phyloP scores from a whole-genome alignment of 2,113 vertebrate species.

The Grammomys surdaster region DNA sequence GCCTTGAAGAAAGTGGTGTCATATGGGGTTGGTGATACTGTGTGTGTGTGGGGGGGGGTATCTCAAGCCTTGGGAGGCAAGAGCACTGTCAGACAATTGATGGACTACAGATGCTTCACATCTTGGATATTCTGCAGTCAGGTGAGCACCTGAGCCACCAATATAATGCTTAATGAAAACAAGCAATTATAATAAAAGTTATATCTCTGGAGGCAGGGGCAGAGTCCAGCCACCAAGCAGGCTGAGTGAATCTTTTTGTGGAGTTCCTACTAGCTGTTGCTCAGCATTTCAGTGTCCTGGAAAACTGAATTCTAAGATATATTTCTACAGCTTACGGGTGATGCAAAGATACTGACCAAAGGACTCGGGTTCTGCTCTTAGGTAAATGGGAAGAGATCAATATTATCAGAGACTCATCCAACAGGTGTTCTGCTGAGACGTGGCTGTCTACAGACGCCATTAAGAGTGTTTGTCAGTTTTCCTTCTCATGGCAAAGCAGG shows the following conservation, averaged over 20 bases:
- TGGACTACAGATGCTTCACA: not conserved
- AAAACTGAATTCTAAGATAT: not conserved
- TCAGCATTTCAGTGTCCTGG: not conserved
- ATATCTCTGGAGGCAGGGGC: too few species aligned
- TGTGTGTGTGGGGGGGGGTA: not conserved
- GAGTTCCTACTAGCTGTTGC: not conserved
- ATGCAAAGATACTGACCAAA: not conserved
- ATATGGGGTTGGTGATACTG: accelerated
- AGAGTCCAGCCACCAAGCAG: not conserved
- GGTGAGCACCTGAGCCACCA: not conserved
- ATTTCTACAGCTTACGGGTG: not conserved
- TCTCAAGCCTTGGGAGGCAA: not conserved
- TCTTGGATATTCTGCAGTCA: not conserved
- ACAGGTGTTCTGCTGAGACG: not conserved
- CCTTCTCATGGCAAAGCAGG: not conserved
- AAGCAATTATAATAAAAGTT: not conserved
- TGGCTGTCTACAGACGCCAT: accelerated
- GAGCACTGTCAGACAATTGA: not conserved
- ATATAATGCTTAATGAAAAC: not conserved
- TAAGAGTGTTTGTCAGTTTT: accelerated
- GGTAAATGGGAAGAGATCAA: not conserved
- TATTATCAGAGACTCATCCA: not conserved
- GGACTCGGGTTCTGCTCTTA: not conserved
- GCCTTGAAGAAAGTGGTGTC: not conserved
- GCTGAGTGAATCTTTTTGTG: not conserved